Percentiles rank a stretch among this genome's conserved stretches.
Evolutionary conservation across 2,888 invertebrate species (phyloP).

Genomic region (Deilephila elpenor): DNA sequence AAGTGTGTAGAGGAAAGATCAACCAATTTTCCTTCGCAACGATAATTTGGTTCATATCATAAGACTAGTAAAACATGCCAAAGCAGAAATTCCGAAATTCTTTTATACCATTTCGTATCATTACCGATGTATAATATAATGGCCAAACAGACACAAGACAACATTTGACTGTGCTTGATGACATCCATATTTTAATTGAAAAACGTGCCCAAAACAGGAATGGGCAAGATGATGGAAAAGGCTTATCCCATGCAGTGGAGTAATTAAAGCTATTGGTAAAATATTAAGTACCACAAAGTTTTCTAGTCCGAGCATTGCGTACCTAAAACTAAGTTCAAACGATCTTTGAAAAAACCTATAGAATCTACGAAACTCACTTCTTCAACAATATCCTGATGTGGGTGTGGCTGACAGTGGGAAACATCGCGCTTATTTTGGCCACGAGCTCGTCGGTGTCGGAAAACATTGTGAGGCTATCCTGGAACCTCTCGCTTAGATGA

Average conservation of each 20-base stretch:
- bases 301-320: background rate
- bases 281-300: background rate
- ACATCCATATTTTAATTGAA: background rate
- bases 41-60: no score
- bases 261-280: background rate
- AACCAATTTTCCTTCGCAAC: no score
- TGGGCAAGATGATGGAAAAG: background rate
- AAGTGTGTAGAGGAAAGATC: no score
- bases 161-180: background rate
- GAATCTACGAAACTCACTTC: constrained; percentile 88
- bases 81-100: no score
- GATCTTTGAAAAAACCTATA: constrained; percentile 49
- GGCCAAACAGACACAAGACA: background rate
- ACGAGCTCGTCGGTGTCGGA: constrained; percentile 90
- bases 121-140: no score
- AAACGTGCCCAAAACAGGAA: background rate
- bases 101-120: no score
- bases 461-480: constrained; percentile 87
- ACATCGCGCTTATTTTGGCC: constrained; percentile 93
- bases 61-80: no score
- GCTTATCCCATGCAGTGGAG: constrained; percentile 8
- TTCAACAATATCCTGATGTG: constrained; percentile 94
- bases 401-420: constrained; percentile 95
- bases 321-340: constrained; percentile 12
- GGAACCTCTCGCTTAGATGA: constrained; percentile 79